Evolutionary conservation across 2,888 invertebrate genomes (phyloP).

Genomic region (Tribolium freemani): DNA sequence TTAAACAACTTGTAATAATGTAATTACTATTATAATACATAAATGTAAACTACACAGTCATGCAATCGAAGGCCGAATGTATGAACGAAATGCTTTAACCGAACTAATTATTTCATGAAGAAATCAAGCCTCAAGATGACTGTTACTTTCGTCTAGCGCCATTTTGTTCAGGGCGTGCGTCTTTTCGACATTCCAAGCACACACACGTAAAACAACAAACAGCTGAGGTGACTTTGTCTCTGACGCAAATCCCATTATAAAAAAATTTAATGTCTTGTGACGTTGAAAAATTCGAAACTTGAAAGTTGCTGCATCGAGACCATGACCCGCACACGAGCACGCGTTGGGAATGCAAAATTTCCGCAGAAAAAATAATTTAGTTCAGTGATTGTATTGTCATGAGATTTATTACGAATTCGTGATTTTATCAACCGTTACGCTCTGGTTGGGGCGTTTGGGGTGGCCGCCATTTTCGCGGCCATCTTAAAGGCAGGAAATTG

Average conservation of each 20-base stretch:
- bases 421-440: constrained; percentile 13
- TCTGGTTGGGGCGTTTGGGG: neutral
- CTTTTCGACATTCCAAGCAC: neutral
- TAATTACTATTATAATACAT: constrained; percentile 34
- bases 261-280: neutral
- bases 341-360: neutral
- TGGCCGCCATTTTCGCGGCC: neutral
- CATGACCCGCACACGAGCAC: constrained; percentile 3
- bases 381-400: constrained; percentile 2
- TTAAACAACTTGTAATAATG: constrained; percentile 35
- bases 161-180: neutral
- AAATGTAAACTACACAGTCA: constrained; percentile 28
- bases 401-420: neutral
- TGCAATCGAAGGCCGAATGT: constrained; percentile 28
- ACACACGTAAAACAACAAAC: neutral
- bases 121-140: constrained; percentile 5
- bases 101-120: constrained; percentile 12
- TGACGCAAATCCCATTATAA: neutral
- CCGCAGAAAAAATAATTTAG: neutral
- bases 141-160: neutral
- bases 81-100: constrained; percentile 11
- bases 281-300: neutral
- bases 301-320: neutral
- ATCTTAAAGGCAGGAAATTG: constrained; percentile 22
- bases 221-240: neutral